These are phyloP conservation scores for Aphelenchoides besseyi DNA, from an alignment of 1,140 invertebrate genomes.

Conservation along the genomic window DNA sequence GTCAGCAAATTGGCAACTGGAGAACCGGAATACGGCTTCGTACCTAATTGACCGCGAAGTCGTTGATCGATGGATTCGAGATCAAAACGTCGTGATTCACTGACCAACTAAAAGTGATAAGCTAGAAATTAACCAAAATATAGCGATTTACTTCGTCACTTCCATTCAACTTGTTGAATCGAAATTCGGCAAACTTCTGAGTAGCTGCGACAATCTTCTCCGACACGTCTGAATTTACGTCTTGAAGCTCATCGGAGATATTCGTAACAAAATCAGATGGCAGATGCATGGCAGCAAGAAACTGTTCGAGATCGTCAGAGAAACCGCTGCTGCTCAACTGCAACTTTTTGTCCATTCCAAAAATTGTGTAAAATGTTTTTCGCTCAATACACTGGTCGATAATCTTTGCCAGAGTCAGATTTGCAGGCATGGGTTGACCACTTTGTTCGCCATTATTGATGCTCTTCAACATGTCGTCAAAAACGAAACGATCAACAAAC, in stretches of 20 bases:
- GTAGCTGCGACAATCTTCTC: neutral
- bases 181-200: neutral
- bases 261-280: neutral
- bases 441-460: slow-evolving; percentile 9
- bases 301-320: slow-evolving; percentile 32
- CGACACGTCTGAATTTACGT: neutral
- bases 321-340: slow-evolving; percentile 38
- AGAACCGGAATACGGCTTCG: slow-evolving; percentile 8
- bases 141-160: neutral
- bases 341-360: slow-evolving; percentile 59
- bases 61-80: neutral
- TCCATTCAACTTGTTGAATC: neutral
- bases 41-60: neutral
- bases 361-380: slow-evolving; percentile 56
- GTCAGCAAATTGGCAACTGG: neutral
- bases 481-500: slow-evolving; percentile 38
- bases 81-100: neutral
- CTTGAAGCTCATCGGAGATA: neutral
- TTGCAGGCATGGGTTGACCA: neutral
- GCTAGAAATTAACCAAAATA: neutral
- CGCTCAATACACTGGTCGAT: slow-evolving; percentile 53
- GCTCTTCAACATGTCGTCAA: slow-evolving; percentile 19
- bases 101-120: slow-evolving; percentile 13
- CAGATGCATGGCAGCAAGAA: slow-evolving; percentile 16
- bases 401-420: slow-evolving; percentile 32